Evolutionary conservation across 2,797 vertebrate species (phyloP).

Genomic region (Sphenodon punctatus): DNA sequence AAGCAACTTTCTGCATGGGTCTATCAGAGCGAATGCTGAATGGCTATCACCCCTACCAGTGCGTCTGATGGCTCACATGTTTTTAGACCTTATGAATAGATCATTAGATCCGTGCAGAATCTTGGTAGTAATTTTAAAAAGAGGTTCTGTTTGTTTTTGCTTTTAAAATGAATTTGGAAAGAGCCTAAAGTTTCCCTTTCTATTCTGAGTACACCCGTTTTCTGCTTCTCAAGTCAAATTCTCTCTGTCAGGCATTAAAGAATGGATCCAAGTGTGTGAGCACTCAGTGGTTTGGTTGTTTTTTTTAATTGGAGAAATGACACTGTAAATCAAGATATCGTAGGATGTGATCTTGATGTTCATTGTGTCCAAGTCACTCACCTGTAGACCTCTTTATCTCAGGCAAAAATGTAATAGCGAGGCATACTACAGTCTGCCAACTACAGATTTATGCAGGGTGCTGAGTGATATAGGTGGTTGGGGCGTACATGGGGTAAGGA

Average conservation of each 20-base stretch:
- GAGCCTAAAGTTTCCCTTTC: fast-evolving
- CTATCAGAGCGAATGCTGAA: background rate
- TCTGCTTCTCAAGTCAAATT: background rate
- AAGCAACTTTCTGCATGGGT: fast-evolving
- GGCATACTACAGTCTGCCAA: too few relatives aligned
- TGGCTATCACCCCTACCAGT: background rate
- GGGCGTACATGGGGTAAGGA: background rate
- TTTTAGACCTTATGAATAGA: background rate
- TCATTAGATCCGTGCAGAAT: background rate
- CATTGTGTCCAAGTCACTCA: slow-evolving; percentile 12
- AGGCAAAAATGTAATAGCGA: background rate
- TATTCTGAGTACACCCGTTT: background rate
- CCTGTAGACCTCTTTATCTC: background rate
- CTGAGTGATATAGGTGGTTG: background rate
- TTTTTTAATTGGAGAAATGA: background rate
- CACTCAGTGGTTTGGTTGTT: too few relatives aligned
- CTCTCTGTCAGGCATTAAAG: background rate
- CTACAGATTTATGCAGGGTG: too few relatives aligned
- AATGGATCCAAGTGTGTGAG: background rate
- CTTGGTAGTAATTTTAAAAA: background rate
- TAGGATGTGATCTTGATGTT: slow-evolving; percentile 3
- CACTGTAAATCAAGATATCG: background rate
- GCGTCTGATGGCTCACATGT: too few relatives aligned
- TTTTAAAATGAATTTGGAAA: background rate
- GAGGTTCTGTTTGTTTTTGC: background rate